Evolutionary conservation across 2,888 invertebrate genomes (phyloP), one percentile per base, ranked within the genome.

Genomic region (Xestobium rufovillosum): DNA sequence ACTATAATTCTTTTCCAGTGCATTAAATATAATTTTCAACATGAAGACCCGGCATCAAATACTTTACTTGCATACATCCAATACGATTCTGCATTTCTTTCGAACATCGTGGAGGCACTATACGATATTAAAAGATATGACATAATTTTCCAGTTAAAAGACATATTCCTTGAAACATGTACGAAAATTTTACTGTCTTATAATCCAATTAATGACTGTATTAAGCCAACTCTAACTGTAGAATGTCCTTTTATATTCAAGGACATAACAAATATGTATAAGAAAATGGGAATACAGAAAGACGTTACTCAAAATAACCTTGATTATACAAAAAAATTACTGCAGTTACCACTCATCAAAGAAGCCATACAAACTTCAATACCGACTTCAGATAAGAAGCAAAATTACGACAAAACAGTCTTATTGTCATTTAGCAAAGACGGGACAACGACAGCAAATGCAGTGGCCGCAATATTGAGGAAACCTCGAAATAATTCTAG

Each of bases 41-140:
- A 37, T 16, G 36, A 47, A 41, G 46, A 46, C 34, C 42, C 41
- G 12, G 31, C 43, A n/a, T 36, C 15, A 16, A 31, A 31, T 3
- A 34, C 38, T n/a, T 19, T 47, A 19, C 31, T 42, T 14, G 36
- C 44, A 9, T 47, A 43, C 29, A 38, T 38, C 9, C 41, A 45
- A 43, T 30, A 34, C 10, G 33, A 39, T 3, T 25, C 41, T 11
- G 34, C 41, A 10, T 43, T 41, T 6, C 15, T 47, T 3, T 30
- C 29, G 27, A 37, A 45, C 23, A 41, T 47, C 25, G 23, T 43
- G 12, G 16, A 28, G 25, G 26, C 38, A 11, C 29, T 47, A 9
- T n/a, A 29, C 15, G 36, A 38, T 15, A 41, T 47, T 19, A 23
- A 38, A 31, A 33, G 47, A 25, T 16, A 31, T 27, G 47, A 47